Evolutionary conservation across 2,888 invertebrate species (phyloP).

Genomic region (Lycocerus yunnanus): DNA sequence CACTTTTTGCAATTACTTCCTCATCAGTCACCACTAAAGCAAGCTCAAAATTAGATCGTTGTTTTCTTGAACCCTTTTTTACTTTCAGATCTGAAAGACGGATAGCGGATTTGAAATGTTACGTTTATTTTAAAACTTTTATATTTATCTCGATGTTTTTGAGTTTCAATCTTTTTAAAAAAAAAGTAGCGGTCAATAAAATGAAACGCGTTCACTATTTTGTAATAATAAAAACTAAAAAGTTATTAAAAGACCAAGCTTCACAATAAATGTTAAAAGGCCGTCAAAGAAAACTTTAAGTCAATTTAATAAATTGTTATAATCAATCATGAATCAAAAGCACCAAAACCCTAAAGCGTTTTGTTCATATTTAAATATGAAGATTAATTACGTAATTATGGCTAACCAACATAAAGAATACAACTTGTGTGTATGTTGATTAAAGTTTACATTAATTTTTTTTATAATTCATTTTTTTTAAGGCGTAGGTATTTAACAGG

Average conservation of each 20-base stretch:
- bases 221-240: not conserved
- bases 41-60: constrained; percentile 36
- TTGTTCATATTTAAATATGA: constrained; percentile 27
- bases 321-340: constrained; percentile 29
- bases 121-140: constrained; percentile 23
- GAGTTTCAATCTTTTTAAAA: constrained; percentile 2
- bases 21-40: constrained; percentile 39
- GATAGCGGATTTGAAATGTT: constrained; percentile 20
- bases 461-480: not conserved
- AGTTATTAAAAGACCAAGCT: not conserved
- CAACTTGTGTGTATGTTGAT: constrained; percentile 21
- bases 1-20: constrained; percentile 36
- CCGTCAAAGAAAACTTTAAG: constrained; percentile 21
- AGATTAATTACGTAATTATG: constrained; percentile 30
- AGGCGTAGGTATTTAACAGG: not conserved
- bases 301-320: constrained; percentile 30
- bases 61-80: constrained; percentile 34
- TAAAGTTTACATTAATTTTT: constrained; percentile 10
- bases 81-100: constrained; percentile 28
- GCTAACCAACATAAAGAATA: constrained; percentile 25
- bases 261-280: constrained; percentile 5
- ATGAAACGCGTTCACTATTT: not conserved
- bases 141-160: constrained; percentile 19
- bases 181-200: not conserved
- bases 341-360: constrained; percentile 22